Evolutionary conservation across 1,140 invertebrate genomes (phyloP).

Genomic region (Drosophila triauraria): DNA sequence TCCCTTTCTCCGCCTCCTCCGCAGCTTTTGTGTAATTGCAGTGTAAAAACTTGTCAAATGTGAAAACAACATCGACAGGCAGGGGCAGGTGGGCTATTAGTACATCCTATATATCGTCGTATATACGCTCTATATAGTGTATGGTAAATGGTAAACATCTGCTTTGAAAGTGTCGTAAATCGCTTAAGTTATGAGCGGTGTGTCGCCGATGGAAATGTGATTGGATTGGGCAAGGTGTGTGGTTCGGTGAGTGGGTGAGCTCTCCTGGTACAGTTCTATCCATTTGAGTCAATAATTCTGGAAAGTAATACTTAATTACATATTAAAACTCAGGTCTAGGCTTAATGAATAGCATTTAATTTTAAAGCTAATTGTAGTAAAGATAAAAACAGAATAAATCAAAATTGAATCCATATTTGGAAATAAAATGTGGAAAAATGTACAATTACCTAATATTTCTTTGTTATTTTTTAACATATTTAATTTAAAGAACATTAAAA

Average conservation of each 20-base stretch:
- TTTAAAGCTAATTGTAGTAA: not conserved
- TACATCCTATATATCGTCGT: conserved; percentile 5
- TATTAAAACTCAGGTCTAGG: not conserved
- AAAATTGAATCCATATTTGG: too few species aligned
- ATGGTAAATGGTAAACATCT: conserved; percentile 61
- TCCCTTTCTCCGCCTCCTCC: not conserved
- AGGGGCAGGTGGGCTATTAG: conserved; percentile 38
- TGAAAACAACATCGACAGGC: conserved; percentile 38
- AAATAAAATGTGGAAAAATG: too few species aligned
- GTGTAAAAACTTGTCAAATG: conserved; percentile 44
- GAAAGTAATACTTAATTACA: not conserved
- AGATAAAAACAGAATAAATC: not conserved
- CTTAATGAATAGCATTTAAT: not conserved
- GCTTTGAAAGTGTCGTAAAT: conserved; percentile 62
- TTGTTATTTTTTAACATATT: too few species aligned
- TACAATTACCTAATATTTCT: too few species aligned
- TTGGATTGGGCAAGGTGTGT: conserved; percentile 26
- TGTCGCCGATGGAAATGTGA: conserved; percentile 33
- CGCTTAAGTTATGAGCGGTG: conserved; percentile 48
- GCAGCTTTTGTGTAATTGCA: conserved; percentile 28
- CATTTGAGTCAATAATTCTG: conserved; percentile 2
- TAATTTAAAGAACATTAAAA: too few species aligned
- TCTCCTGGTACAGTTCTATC: not conserved
- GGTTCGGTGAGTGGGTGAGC: conserved; percentile 25
- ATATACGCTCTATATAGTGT: conserved; percentile 16